These are phyloP conservation scores for Syngnathus floridae DNA, from an alignment of 2,113 vertebrate genomes.

Conservation along the genomic window DNA sequence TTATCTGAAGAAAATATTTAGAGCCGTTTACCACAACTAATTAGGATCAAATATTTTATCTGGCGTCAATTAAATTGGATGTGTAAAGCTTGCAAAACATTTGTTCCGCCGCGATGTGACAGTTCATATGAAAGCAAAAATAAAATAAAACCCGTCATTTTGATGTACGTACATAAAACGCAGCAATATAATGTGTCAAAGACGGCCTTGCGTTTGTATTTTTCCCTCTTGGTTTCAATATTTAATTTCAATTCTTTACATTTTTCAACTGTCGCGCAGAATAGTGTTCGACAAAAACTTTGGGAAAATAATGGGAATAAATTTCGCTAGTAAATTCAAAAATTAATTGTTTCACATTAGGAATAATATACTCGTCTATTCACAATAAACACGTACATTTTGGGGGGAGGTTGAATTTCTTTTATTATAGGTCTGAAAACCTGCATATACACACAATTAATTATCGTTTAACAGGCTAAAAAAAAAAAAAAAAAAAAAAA, in stretches of 20 bases:
- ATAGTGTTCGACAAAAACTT: not conserved
- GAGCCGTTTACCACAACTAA: not conserved
- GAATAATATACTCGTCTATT: not conserved
- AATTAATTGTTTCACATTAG: not conserved
- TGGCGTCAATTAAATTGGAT: not conserved
- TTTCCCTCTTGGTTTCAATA: not conserved
- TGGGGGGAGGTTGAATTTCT: not conserved
- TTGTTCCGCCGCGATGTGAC: no score
- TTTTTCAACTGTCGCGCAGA: not conserved
- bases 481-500: slow-evolving; percentile 58
- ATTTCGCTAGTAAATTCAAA: no score
- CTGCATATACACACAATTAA: not conserved
- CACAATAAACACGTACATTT: not conserved
- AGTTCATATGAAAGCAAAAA: not conserved
- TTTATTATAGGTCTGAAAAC: not conserved
- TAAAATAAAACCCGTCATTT: not conserved
- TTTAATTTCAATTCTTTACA: not conserved
- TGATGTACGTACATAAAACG: not conserved
- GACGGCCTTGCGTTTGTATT: not conserved
- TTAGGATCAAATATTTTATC: not conserved
- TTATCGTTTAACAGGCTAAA: not conserved
- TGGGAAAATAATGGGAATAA: not conserved
- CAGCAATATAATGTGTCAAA: not conserved
- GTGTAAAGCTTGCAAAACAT: not conserved
- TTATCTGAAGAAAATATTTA: not conserved